Percentiles rank a stretch among this genome's conserved stretches.
Conservation (phyloP, 2,888 invertebrate genomes). For the Disparrhopalites patrizii region DNA sequence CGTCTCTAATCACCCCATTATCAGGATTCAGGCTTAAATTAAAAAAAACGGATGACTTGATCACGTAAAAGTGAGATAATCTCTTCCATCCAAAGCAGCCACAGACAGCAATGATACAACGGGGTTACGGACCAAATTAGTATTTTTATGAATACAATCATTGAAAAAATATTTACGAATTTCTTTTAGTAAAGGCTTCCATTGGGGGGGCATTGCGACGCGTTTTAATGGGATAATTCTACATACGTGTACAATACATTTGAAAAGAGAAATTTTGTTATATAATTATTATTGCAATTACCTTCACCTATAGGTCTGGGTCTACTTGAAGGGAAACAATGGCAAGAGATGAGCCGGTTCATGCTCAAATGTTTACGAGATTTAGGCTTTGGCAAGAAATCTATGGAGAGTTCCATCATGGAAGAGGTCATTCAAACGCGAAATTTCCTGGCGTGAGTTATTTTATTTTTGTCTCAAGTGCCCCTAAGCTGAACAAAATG, state of each 20-base stretch:
- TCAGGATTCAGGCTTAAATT: no score
- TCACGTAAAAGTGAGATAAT: no score
- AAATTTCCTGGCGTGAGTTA: conserved; percentile 32
- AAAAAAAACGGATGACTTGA: no score
- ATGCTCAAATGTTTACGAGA: conserved; percentile 38
- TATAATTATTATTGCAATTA: background rate
- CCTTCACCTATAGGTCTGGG: conserved; percentile 37
- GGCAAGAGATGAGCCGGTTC: conserved; percentile 40
- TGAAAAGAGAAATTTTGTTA: background rate
- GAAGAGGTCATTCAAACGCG: conserved; percentile 37
- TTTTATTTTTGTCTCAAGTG: no score
- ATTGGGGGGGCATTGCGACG: background rate
- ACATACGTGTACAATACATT: conserved; percentile 9
- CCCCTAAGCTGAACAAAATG: no score
- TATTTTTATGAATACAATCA: no score
- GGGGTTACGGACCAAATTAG: no score
- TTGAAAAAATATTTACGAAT: background rate
- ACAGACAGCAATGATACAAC: no score
- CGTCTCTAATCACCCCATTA: no score
- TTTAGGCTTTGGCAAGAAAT: conserved; percentile 40
- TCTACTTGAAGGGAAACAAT: conserved; percentile 39
- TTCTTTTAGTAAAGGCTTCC: background rate
- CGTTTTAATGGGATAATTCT: background rate
- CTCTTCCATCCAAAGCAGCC: no score
- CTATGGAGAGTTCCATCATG: conserved; percentile 38